These are phyloP conservation scores for Drosophila insularis DNA, from an alignment of 1,140 invertebrate genomes.

Conservation along the genomic window DNA sequence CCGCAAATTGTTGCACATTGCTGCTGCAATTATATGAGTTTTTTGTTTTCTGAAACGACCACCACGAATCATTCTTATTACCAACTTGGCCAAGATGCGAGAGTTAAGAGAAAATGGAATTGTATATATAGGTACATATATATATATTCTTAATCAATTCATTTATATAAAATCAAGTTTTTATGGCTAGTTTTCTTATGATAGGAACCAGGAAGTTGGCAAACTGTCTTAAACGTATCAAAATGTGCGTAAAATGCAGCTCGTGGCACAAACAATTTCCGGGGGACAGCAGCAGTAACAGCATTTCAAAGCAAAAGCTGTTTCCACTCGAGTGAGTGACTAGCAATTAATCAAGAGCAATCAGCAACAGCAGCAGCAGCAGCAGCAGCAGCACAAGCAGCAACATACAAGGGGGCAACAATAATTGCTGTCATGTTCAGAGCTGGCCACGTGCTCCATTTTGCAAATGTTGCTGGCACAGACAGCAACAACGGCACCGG, in stretches of 20 bases:
- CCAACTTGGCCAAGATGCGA: too few species aligned
- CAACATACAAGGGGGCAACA: constrained; percentile 28
- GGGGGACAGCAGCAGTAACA: constrained; percentile 45
- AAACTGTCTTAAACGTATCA: constrained; percentile 29
- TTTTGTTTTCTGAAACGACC: constrained; percentile 25
- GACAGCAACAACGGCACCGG: constrained; percentile 53
- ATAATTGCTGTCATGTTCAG: constrained; percentile 48
- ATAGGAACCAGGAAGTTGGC: constrained; percentile 37
- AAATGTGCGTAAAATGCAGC: constrained; percentile 61
- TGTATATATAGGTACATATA: background rate
- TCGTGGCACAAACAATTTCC: constrained; percentile 75
- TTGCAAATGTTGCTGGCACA: constrained; percentile 52
- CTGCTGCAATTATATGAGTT: constrained; percentile 70
- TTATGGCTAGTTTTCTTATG: background rate
- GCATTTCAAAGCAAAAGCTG: constrained; percentile 42
- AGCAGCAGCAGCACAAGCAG: constrained; percentile 25
- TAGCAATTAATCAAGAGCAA: constrained; percentile 77
- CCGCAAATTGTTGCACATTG: constrained; percentile 77
- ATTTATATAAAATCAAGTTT: background rate
- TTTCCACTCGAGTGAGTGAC: constrained; percentile 70
- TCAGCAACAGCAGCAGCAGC: constrained; percentile 50
- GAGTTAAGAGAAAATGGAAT: too few species aligned
- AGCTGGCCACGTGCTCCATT: constrained; percentile 69
- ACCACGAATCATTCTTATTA: constrained; percentile 58
- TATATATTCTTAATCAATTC: background rate